A percentile compares a stretch with the other conserved stretches of the same genome.
phyloP scores from a whole-genome alignment of 2,113 vertebrate species.

The Ovis aries region DNA sequence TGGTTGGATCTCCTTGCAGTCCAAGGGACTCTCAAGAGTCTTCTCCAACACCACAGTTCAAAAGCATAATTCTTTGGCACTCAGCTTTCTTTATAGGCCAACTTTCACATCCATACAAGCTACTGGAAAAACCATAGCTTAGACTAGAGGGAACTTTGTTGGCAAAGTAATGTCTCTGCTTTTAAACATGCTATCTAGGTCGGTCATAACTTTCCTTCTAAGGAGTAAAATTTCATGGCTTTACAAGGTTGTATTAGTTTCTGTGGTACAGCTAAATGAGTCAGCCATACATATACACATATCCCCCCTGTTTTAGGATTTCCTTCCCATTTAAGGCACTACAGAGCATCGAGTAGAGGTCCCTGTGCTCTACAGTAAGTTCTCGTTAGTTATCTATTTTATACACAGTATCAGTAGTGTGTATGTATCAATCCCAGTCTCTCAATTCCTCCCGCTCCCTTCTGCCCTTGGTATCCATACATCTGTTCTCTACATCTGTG shows the following conservation, averaged over 20 bases:
- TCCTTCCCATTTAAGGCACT: background rate
- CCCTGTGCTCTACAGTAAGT: background rate
- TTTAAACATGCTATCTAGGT: background rate
- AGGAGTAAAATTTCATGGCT: background rate
- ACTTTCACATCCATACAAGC: background rate
- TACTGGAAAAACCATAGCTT: background rate
- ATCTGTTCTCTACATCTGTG: background rate
- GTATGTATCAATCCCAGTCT: background rate
- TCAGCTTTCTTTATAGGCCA: background rate
- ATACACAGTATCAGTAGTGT: background rate
- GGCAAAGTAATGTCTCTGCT: background rate
- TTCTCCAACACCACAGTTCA: background rate
- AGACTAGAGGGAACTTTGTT: background rate
- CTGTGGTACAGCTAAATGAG: background rate
- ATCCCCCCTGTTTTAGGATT: background rate
- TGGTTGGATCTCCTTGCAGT: background rate
- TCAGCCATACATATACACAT: background rate
- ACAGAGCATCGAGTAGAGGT: background rate
- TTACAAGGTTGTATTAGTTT: background rate
- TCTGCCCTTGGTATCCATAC: background rate
- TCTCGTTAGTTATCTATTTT: background rate
- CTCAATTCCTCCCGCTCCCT: fast-evolving
- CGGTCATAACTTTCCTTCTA: background rate
- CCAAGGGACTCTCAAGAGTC: background rate
- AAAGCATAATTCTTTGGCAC: background rate